phyloP scores from a whole-genome alignment of 2,888 invertebrate genomes.

The Drosophila cognata region DNA sequence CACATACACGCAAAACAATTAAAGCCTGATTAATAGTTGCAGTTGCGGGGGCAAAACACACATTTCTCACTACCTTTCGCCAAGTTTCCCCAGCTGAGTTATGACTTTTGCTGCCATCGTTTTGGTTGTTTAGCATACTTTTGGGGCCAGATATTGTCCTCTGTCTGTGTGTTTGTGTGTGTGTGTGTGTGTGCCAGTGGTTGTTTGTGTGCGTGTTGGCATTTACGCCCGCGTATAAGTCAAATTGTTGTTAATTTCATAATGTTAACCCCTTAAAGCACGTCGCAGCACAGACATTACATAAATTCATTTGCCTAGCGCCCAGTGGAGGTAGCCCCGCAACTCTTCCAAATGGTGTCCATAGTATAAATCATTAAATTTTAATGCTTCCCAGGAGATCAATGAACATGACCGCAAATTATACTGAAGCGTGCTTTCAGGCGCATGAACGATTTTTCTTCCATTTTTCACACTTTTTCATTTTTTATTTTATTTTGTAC shows the following conservation, averaged over 20 bases:
- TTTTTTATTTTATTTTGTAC: slow-evolving; percentile 7
- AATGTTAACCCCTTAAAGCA: slow-evolving; percentile 74
- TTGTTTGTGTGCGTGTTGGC: slow-evolving; percentile 21
- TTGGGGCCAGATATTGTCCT: slow-evolving; percentile 61
- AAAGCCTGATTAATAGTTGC: slow-evolving; percentile 81
- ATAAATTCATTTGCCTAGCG: slow-evolving; percentile 69
- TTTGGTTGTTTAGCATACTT: slow-evolving; percentile 75
- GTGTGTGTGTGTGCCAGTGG: slow-evolving; percentile 1
- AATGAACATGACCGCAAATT: slow-evolving; percentile 84
- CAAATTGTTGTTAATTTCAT: slow-evolving; percentile 79
- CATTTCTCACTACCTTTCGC: slow-evolving; percentile 72
- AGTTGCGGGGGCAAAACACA: slow-evolving; percentile 63
- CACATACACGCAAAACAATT: slow-evolving; percentile 68
- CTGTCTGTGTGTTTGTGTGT: slow-evolving; percentile 8
- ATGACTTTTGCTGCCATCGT: slow-evolving; percentile 75
- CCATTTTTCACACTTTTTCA: slow-evolving; percentile 7
- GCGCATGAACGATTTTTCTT: slow-evolving; percentile 69
- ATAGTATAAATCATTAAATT: slow-evolving; percentile 83
- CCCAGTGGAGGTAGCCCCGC: slow-evolving; percentile 2
- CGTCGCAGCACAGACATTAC: slow-evolving; percentile 65
- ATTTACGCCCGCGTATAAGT: slow-evolving; percentile 71
- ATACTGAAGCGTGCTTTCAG: slow-evolving; percentile 81
- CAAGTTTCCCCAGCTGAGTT: slow-evolving; percentile 68
- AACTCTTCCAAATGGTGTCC: slow-evolving; percentile 34
- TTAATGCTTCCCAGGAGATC: slow-evolving; percentile 83